Conservation (phyloP, 1,140 invertebrate species). For the Caenorhabditis inopinata region DNA sequence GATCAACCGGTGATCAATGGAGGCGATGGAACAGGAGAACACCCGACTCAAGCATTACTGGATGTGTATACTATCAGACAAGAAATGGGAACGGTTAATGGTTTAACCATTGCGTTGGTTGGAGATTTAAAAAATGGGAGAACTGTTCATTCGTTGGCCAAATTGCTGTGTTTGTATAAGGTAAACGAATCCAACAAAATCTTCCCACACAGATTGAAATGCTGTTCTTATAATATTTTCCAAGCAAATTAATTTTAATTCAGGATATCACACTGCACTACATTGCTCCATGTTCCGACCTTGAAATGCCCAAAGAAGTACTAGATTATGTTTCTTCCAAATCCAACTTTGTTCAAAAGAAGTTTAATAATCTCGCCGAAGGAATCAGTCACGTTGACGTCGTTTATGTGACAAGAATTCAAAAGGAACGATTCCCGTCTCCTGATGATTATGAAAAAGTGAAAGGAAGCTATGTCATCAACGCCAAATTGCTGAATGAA, state of each 20-base stretch:
- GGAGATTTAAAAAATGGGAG: slow-evolving; percentile 96
- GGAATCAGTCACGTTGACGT: slow-evolving; percentile 90
- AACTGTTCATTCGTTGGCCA: slow-evolving; percentile 94
- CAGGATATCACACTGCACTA: slow-evolving; percentile 79
- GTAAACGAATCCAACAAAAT: background rate
- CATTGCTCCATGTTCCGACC: slow-evolving; percentile 77
- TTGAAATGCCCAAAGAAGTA: slow-evolving; percentile 87
- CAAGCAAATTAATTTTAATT: background rate
- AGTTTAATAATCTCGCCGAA: slow-evolving; percentile 76
- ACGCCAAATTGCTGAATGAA: slow-evolving; percentile 83
- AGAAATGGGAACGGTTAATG: slow-evolving; percentile 97
- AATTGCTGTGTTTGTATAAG: slow-evolving; percentile 72
- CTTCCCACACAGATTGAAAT: no score
- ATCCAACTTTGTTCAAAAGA: slow-evolving; percentile 72
- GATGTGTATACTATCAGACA: slow-evolving; percentile 97
- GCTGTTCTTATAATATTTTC: no score
- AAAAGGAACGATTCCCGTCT: slow-evolving; percentile 84
- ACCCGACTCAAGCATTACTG: slow-evolving; percentile 90
- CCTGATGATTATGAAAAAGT: slow-evolving; percentile 82
- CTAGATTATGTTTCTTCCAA: slow-evolving; percentile 77
- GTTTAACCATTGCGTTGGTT: slow-evolving; percentile 78
- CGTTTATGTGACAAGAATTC: slow-evolving; percentile 91
- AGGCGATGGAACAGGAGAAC: slow-evolving; percentile 95
- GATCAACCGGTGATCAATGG: slow-evolving; percentile 82
- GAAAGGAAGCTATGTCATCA: slow-evolving; percentile 70